phyloP scores from a whole-genome alignment of 1,140 invertebrate genomes.

The Diabrotica virgifera region DNA sequence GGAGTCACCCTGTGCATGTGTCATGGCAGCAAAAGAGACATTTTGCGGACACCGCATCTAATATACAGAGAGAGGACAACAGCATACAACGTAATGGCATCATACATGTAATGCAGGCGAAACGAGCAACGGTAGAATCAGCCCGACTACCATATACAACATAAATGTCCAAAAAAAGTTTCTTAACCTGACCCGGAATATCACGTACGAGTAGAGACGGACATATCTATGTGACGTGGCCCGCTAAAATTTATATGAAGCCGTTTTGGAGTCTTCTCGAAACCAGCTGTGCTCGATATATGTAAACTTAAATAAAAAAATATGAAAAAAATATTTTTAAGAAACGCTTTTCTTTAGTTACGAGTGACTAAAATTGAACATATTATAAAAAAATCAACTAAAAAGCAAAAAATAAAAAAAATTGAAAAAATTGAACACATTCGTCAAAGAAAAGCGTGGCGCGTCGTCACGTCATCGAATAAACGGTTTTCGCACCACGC shows the following conservation, averaged over 20 bases:
- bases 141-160: constrained; percentile 30
- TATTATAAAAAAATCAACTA: too few relatives aligned
- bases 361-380: too few relatives aligned
- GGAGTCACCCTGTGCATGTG: too few relatives aligned
- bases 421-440: too few relatives aligned
- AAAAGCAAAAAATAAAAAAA: too few relatives aligned
- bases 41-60: constrained; percentile 24
- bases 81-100: constrained; percentile 30
- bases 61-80: constrained; percentile 27
- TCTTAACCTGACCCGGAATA: constrained; percentile 32
- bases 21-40: constrained; percentile 7
- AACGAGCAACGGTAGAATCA: constrained; percentile 6
- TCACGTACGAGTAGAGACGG: constrained; percentile 33
- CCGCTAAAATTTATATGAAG: constrained; percentile 35
- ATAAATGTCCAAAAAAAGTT: constrained; percentile 32
- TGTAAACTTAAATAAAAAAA: background rate
- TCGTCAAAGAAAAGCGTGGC: too few relatives aligned
- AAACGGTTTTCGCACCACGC: too few relatives aligned
- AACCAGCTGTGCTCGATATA: background rate
- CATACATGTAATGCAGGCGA: constrained; percentile 33
- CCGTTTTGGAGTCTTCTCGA: constrained; percentile 22
- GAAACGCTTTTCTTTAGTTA: too few relatives aligned
- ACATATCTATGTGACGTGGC: constrained; percentile 33
- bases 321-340: too few relatives aligned
- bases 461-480: too few relatives aligned